A percentile compares a stretch with the other conserved stretches of the same genome.
These are phyloP conservation scores for Nipponacmea schrenckii DNA, from an alignment of 2,888 invertebrate genomes.

Conservation along the genomic window DNA sequence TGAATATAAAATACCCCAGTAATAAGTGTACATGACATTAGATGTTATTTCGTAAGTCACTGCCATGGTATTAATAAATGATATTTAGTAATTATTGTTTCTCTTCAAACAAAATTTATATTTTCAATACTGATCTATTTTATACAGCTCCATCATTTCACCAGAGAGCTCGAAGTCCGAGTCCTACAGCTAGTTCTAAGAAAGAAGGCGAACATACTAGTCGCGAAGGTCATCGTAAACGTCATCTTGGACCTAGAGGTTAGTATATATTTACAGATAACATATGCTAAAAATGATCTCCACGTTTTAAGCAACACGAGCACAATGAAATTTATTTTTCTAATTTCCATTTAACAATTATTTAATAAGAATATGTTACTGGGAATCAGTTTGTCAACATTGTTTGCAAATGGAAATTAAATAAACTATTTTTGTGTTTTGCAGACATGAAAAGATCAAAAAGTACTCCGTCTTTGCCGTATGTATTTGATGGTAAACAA, in stretches of 20 bases:
- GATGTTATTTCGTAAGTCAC: no score
- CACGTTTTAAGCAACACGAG: not conserved
- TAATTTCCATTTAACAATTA: no score
- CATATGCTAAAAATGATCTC: not conserved
- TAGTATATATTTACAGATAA: no score
- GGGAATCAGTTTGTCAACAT: no score
- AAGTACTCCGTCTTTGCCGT: slow-evolving; percentile 61
- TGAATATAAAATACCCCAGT: no score
- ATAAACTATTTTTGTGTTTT: slow-evolving; percentile 13
- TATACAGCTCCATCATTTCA: slow-evolving; percentile 58
- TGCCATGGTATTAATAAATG: no score
- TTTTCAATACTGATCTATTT: no score
- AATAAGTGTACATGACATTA: no score
- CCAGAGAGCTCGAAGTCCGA: slow-evolving; percentile 57
- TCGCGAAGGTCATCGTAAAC: slow-evolving; percentile 53
- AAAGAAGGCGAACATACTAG: slow-evolving; percentile 54
- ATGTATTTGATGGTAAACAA: slow-evolving; percentile 49
- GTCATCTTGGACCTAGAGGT: slow-evolving; percentile 59
- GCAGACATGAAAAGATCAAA: slow-evolving; percentile 58
- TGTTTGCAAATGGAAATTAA: no score
- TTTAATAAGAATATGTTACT: no score
- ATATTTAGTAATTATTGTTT: no score
- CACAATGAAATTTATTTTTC: not conserved
- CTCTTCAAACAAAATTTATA: no score
- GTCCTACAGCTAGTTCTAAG: slow-evolving; percentile 41